Evolutionary conservation across 2,888 invertebrate species (phyloP).

Genomic region (Eristalis tenax): DNA sequence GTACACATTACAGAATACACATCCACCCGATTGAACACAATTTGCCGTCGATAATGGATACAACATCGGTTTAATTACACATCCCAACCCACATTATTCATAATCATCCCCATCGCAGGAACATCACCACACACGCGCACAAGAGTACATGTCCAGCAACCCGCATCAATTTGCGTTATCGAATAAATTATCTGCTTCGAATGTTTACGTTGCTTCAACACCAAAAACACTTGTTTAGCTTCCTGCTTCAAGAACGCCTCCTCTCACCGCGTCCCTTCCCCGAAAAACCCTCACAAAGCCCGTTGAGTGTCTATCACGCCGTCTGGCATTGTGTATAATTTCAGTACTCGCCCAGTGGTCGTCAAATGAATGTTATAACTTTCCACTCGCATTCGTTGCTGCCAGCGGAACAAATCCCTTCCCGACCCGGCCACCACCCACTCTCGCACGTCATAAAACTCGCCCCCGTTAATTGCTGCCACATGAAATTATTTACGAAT

Average conservation of each 20-base stretch:
- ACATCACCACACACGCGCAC: background rate
- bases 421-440: background rate
- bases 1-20: background rate
- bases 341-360: conserved; percentile 8
- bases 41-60: background rate
- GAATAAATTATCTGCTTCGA: conserved; percentile 36
- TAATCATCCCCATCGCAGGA: background rate
- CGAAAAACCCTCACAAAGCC: too few species aligned
- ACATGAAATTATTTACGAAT: conserved; percentile 64
- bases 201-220: conserved; percentile 45
- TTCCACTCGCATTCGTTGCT: conserved; percentile 14
- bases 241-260: conserved; percentile 12
- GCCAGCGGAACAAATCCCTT: background rate
- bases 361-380: conserved; percentile 47
- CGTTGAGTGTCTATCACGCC: conserved; percentile 14
- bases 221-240: conserved; percentile 37
- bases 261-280: background rate
- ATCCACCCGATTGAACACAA: background rate
- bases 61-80: background rate
- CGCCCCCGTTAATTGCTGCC: conserved; percentile 65
- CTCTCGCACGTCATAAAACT: conserved; percentile 59
- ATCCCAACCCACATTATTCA: background rate
- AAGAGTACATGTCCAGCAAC: background rate
- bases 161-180: conserved; percentile 21
- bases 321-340: background rate